These are phyloP conservation scores for Acanthurus lineatus DNA, from an alignment of 2,797 vertebrate genomes.

Conservation along the genomic window DNA sequence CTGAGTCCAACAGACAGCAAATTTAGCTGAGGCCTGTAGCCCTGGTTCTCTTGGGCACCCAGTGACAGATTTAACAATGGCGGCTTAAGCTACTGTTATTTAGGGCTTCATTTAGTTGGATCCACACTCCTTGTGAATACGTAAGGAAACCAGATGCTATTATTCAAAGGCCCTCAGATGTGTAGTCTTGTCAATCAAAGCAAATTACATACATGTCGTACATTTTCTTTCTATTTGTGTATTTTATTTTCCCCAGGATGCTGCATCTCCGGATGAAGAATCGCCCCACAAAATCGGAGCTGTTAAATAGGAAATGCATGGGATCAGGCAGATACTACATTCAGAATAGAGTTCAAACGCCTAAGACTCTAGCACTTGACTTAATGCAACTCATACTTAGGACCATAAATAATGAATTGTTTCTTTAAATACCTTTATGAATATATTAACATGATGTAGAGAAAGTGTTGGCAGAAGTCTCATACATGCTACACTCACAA, in stretches of 20 bases:
- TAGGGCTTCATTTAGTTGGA: conserved; percentile 66
- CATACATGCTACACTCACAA: conserved; percentile 38
- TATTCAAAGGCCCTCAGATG: conserved; percentile 47
- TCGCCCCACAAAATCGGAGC: background rate
- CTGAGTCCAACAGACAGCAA: conserved; percentile 57
- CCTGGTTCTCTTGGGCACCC: conserved; percentile 70
- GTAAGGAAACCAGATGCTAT: conserved; percentile 33
- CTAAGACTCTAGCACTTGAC: conserved; percentile 4
- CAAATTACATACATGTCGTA: conserved; percentile 33
- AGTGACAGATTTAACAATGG: conserved; percentile 76
- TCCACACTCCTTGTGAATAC: conserved; percentile 43
- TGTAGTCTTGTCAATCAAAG: conserved; percentile 8
- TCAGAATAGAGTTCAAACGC: conserved; percentile 19
- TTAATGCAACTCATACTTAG: conserved; percentile 32
- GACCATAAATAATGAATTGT: conserved; percentile 69
- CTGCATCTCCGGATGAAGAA: background rate
- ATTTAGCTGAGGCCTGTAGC: conserved; percentile 52
- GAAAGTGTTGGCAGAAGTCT: conserved; percentile 58
- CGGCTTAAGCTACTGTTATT: conserved; percentile 70
- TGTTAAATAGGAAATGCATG: background rate
- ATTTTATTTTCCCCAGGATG: conserved; percentile 10
- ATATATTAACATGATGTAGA: conserved; percentile 52
- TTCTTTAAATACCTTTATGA: conserved; percentile 71
- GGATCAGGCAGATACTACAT: background rate
- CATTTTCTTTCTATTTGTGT: conserved; percentile 17